These are phyloP conservation scores for Caprella mutica DNA, from an alignment of 2,888 invertebrate species.

Conservation along the genomic window DNA sequence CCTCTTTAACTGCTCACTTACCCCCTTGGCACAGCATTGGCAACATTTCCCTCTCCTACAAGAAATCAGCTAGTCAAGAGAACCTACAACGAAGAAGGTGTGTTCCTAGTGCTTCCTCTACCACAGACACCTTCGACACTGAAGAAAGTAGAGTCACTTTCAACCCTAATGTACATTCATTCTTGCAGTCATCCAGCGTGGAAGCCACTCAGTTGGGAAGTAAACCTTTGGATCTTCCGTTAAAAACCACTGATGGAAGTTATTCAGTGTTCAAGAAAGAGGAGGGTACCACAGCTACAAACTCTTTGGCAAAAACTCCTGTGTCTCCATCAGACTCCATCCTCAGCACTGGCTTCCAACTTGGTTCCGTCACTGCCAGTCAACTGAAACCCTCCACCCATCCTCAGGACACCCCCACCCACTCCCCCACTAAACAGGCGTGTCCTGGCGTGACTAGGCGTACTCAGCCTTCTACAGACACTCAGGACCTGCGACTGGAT, in stretches of 20 bases:
- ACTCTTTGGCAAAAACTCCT: not conserved
- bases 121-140: no score
- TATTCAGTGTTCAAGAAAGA: no score
- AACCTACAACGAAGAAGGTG: no score
- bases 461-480: slow-evolving; percentile 1
- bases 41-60: not conserved
- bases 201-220: no score
- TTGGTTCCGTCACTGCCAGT: not conserved
- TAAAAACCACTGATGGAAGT: no score
- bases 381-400: slow-evolving; percentile 27
- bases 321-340: slow-evolving; percentile 4
- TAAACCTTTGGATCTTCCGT: no score
- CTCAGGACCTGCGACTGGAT: slow-evolving; percentile 26
- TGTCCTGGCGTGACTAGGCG: slow-evolving; percentile 12
- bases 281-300: not conserved
- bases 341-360: slow-evolving; percentile 6
- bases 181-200: no score
- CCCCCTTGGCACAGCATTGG: slow-evolving; percentile 5
- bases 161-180: no score
- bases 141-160: no score
- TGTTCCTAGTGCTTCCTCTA: no score
- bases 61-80: not conserved
- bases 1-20: slow-evolving; percentile 1
- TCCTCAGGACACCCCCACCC: slow-evolving; percentile 32
- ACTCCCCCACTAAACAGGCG: slow-evolving; percentile 18